Evolutionary conservation across 2,113 vertebrate species (phyloP).

Genomic region (Syngnathus typhle): DNA sequence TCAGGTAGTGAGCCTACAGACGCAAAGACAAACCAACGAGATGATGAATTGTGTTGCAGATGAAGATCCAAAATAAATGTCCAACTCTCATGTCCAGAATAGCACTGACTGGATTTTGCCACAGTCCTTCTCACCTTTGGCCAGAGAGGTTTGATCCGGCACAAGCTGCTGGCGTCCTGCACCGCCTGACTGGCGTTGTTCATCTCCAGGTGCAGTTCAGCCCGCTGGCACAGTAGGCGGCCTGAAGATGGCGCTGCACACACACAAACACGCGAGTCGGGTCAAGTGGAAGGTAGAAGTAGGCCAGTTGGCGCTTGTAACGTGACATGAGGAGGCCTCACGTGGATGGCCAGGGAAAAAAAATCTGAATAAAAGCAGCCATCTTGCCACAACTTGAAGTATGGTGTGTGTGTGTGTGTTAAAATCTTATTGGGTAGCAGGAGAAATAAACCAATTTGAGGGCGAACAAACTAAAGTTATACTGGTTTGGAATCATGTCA

Average conservation of each 20-base stretch:
- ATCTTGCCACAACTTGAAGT: too few species aligned
- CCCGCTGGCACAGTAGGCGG: conserved; percentile 72
- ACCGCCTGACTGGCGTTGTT: conserved; percentile 79
- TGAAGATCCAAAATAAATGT: neutral
- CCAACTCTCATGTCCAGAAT: neutral
- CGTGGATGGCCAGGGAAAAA: neutral
- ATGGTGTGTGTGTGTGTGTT: too few species aligned
- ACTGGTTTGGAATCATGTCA: too few species aligned
- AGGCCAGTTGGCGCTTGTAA: conserved; percentile 30
- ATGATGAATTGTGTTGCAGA: too few species aligned
- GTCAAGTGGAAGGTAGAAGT: conserved; percentile 43
- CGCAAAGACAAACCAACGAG: neutral
- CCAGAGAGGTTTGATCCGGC: conserved; percentile 73
- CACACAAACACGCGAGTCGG: conserved; percentile 10
- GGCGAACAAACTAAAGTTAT: too few species aligned
- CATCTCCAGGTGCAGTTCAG: conserved; percentile 77
- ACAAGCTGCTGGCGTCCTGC: conserved; percentile 72
- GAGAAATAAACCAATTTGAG: too few species aligned
- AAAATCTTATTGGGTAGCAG: too few species aligned
- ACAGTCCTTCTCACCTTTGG: conserved; percentile 69
- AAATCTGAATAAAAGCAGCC: neutral
- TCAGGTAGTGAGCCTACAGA: conserved; percentile 79
- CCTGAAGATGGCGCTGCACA: conserved; percentile 74
- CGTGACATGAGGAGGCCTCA: neutral
- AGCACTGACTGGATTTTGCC: neutral